These are phyloP conservation scores for Catocala nupta DNA, from an alignment of 2,888 invertebrate genomes.

Conservation along the genomic window DNA sequence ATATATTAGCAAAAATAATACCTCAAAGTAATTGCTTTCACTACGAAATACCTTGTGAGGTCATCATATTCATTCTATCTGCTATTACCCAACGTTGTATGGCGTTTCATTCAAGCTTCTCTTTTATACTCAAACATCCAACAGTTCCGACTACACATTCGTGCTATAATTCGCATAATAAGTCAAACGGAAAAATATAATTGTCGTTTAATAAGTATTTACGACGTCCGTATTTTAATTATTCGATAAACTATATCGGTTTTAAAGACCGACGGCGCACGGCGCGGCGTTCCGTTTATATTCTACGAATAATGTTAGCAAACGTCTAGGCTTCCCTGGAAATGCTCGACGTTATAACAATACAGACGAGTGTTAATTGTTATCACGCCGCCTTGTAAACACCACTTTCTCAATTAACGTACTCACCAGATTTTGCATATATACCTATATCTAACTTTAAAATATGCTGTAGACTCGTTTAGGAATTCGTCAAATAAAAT, in stretches of 20 bases:
- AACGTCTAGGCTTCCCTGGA: slow-evolving; percentile 1
- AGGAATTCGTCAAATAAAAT: slow-evolving; percentile 53
- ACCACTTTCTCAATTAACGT: slow-evolving; percentile 10
- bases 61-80: too few relatives aligned
- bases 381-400: slow-evolving; percentile 12
- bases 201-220: too few relatives aligned
- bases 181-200: too few relatives aligned
- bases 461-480: slow-evolving; percentile 48
- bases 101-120: too few relatives aligned
- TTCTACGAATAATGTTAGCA: slow-evolving; percentile 14
- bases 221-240: too few relatives aligned
- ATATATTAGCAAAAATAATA: too few relatives aligned
- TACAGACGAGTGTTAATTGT: slow-evolving; percentile 12
- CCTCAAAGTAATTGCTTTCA: too few relatives aligned
- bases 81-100: too few relatives aligned
- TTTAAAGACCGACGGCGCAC: not conserved
- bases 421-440: not conserved
- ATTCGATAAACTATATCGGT: not conserved
- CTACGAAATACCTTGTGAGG: too few relatives aligned
- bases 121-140: too few relatives aligned
- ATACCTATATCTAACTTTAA: slow-evolving; percentile 26
- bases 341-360: slow-evolving; percentile 15
- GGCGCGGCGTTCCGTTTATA: not conserved
- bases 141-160: too few relatives aligned
- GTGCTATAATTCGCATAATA: too few relatives aligned